These are phyloP conservation scores for Halcyon leucocephala DNA, from an alignment of 2,797 vertebrate species.

Conservation along the genomic window DNA sequence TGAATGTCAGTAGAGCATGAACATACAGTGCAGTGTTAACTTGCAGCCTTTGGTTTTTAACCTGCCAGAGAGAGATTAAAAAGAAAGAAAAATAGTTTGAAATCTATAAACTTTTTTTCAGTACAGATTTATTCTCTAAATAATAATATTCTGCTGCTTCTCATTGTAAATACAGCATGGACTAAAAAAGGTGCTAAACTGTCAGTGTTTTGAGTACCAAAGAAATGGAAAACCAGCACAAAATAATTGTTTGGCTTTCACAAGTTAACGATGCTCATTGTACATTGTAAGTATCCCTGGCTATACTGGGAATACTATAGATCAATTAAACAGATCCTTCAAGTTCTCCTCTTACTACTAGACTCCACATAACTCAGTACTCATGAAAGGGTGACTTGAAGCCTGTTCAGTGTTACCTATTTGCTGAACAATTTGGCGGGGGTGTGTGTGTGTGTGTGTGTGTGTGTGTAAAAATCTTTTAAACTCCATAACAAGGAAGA, in stretches of 20 bases:
- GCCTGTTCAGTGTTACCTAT: background rate
- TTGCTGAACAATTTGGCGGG: background rate
- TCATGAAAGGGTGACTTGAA: background rate
- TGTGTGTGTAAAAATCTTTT: background rate
- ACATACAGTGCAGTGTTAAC: background rate
- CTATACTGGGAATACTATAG: background rate
- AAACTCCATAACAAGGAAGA: background rate
- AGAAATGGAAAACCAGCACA: background rate
- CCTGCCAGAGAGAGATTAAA: background rate
- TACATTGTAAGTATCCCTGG: background rate
- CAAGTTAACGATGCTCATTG: background rate
- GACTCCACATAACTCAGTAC: background rate
- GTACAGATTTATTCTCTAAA: background rate
- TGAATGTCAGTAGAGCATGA: background rate
- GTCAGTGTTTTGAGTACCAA: background rate
- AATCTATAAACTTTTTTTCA: background rate
- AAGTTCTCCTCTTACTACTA: background rate
- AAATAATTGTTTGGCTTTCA: background rate
- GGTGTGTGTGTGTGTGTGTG: no score
- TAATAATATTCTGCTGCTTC: background rate
- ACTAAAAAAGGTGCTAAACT: background rate
- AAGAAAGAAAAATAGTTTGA: background rate
- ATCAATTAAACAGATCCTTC: background rate
- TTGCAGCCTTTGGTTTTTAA: background rate
- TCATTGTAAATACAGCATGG: background rate